Conservation (phyloP, 1,140 invertebrate species). For the Micrasema longulum region DNA sequence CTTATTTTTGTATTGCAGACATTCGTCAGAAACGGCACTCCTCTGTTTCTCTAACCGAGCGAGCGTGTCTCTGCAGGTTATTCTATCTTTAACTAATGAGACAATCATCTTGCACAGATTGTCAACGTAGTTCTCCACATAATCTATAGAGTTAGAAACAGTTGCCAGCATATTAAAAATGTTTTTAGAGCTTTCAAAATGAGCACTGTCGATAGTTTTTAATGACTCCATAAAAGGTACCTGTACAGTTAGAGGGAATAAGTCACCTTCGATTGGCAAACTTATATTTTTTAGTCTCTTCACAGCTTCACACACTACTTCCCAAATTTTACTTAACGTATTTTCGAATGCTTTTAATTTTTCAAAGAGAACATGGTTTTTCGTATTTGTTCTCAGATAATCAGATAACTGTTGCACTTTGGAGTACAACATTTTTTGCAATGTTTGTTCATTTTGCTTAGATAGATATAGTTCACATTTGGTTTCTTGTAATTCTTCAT, state of each 20-base stretch:
- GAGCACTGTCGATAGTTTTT: constrained; percentile 5
- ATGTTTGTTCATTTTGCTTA: constrained; percentile 14
- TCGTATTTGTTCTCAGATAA: not conserved
- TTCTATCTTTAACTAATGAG: constrained; percentile 21
- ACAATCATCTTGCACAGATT: constrained; percentile 19
- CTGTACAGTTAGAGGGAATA: constrained; percentile 7
- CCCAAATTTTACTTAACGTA: constrained; percentile 27
- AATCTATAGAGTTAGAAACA: constrained; percentile 9
- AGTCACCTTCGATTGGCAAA: constrained; percentile 8
- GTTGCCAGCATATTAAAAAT: constrained; percentile 4
- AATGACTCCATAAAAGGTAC: constrained; percentile 9
- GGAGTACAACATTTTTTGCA: not conserved
- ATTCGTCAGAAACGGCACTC: not conserved
- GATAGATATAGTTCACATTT: not conserved
- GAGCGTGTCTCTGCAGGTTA: constrained; percentile 1
- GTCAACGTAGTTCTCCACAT: constrained; percentile 16
- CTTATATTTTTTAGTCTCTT: constrained; percentile 11
- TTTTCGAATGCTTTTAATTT: constrained; percentile 17
- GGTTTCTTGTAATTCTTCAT: not conserved
- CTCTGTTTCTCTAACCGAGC: constrained; percentile 5
- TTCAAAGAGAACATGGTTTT: not conserved
- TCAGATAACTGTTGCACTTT: constrained; percentile 23
- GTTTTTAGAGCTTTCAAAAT: constrained; percentile 8
- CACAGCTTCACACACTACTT: constrained; percentile 19
- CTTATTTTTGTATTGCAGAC: constrained; percentile 13